Conservation (phyloP, 1,140 invertebrate genomes). For the Aricia agestis region DNA sequence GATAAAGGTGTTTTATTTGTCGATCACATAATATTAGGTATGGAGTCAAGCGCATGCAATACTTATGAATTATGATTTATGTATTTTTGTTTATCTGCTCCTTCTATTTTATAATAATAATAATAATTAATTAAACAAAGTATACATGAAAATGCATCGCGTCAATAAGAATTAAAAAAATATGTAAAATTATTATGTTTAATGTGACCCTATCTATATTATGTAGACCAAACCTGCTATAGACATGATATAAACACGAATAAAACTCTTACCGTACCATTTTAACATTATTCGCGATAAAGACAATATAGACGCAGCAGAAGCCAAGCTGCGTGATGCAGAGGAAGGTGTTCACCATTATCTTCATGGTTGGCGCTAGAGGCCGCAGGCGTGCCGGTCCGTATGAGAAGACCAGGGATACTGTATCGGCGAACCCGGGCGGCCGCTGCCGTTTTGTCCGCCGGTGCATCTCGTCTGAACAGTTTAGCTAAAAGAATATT, state of each 20-base stretch:
- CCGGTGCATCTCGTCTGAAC: slow-evolving; percentile 80
- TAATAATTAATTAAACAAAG: too few species aligned
- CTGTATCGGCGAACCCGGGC: slow-evolving; percentile 87
- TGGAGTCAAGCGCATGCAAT: too few species aligned
- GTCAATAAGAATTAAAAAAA: too few species aligned
- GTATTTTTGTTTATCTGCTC: too few species aligned
- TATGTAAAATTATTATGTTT: too few species aligned
- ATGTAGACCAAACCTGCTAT: too few species aligned
- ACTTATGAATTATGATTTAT: too few species aligned
- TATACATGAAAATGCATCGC: too few species aligned
- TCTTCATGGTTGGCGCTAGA: slow-evolving; percentile 79
- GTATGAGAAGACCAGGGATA: slow-evolving; percentile 84
- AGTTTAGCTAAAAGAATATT: slow-evolving; percentile 76
- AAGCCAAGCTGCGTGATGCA: slow-evolving; percentile 92
- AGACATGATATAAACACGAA: neutral
- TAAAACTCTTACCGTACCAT: slow-evolving; percentile 74
- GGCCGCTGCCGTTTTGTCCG: slow-evolving; percentile 66
- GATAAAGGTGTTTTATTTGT: too few species aligned
- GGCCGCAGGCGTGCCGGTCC: slow-evolving; percentile 80
- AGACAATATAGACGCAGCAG: slow-evolving; percentile 92
- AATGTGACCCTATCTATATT: too few species aligned
- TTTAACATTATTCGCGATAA: slow-evolving; percentile 87
- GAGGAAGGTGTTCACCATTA: slow-evolving; percentile 85
- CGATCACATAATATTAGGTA: too few species aligned
- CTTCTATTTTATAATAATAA: too few species aligned